Base-by-base conservation (phyloP, 2,113 vertebrate genomes). In the Eublepharis macularius region DNA sequence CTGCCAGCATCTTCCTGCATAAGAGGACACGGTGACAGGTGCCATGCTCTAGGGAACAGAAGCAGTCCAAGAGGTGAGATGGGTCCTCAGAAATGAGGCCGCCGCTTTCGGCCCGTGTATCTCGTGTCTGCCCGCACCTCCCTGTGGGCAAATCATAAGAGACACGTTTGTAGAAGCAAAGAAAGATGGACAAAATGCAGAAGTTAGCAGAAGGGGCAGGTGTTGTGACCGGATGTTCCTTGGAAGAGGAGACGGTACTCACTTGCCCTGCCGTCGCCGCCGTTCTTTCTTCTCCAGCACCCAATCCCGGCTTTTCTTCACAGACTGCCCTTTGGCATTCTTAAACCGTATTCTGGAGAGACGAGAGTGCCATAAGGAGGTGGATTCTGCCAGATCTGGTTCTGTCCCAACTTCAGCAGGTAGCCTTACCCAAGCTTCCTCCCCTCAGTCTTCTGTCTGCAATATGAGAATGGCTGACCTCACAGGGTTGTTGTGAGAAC, bases 221-320 rank as follows among this genome's bases (percentile, higher is more conserved):
- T 65, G 54, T 26, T 10, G 34, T 2, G 3, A 6, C 32, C 9
- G 26, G 60, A 63, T 12, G 6, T 39, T 39, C 6, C 47, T 13
- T 39, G 13, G 3, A 17, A 68, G 87, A 74, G 39, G 29, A 16
- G 47, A 14, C 49, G 21, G 83, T 49, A 95, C 95, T 95, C 43
- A 99, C 98, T 96, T 97, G 93, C 99, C 98, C 95, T 99, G 99
- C 74, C 98, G 95, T 1, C 98, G 94, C 1, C 97, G 95, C 2
- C 98, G 96, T 76, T 98, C 98, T 88, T 99, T 99, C 94, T 99
- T 99, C 94, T 98, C 98, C 17, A 98, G 69, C 88, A 99, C 97
- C 99, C 99, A 99, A 79, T 98, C 97, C 41, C 97, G 96, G 85
- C 97, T 98, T 87, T 98, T 99, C 95, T 97, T 99, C 57, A 76